These are phyloP conservation scores for Byasa hedistus DNA, from an alignment of 2,888 invertebrate species.

Conservation along the genomic window DNA sequence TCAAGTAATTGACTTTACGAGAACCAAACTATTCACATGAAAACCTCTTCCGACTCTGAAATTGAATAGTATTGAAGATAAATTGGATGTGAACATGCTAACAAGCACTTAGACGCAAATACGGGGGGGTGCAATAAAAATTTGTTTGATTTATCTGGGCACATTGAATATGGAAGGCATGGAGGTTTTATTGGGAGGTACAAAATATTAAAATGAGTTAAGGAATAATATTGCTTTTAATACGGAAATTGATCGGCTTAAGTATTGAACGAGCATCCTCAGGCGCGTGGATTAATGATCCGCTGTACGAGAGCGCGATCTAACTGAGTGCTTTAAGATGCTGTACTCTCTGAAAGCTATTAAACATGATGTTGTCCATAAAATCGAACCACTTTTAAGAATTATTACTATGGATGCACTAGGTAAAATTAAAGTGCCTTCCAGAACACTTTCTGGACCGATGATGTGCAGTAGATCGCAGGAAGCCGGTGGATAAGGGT, in stretches of 20 bases:
- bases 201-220: not conserved
- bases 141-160: constrained; percentile 1
- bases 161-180: not conserved
- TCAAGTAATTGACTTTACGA: constrained; percentile 1
- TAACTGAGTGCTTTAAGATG: not conserved
- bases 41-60: not conserved
- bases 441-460: too few species aligned
- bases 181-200: not conserved
- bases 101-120: constrained; percentile 1
- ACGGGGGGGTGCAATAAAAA: not conserved
- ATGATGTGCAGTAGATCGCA: too few species aligned
- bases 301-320: not conserved
- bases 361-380: not conserved
- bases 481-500: too few species aligned
- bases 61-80: constrained; percentile 3
- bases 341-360: not conserved
- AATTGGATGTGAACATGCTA: constrained; percentile 9
- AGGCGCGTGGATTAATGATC: not conserved
- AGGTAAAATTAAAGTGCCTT: too few species aligned
- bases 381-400: too few species aligned
- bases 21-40: not conserved
- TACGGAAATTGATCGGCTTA: not conserved
- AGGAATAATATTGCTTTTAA: not conserved
- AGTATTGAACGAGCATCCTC: not conserved
- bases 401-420: too few species aligned